A percentile compares a stretch with the other conserved stretches of the same genome.
These are phyloP conservation scores for Sycophaga agraensis DNA, from an alignment of 1,140 invertebrate genomes.

Conservation along the genomic window DNA sequence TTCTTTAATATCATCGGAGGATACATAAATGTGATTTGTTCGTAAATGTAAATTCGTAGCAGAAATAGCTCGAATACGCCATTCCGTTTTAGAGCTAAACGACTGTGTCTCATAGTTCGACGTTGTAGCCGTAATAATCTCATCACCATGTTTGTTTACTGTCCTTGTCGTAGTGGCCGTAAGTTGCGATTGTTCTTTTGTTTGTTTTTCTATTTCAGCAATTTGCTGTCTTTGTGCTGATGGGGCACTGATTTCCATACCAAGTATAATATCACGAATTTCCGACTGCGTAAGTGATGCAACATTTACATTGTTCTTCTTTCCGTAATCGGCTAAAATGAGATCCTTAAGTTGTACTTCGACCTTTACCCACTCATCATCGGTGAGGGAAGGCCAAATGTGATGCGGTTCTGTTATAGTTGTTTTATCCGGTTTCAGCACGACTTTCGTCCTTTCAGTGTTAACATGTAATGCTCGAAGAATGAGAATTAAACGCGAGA, in stretches of 20 bases:
- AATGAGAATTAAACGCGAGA: constrained; percentile 96
- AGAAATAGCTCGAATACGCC: constrained; percentile 96
- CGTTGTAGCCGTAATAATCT: constrained; percentile 98
- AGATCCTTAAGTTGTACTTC: constrained; percentile 98
- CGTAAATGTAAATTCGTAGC: constrained; percentile 97
- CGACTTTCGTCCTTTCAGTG: constrained; percentile 97
- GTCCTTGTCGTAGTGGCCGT: constrained; percentile 97
- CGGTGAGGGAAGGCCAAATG: constrained; percentile 96
- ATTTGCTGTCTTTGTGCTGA: constrained; percentile 98
- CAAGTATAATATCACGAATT: constrained; percentile 98
- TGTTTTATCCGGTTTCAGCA: constrained; percentile 98
- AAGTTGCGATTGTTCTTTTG: constrained; percentile 97
- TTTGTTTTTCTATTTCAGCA: constrained; percentile 99
- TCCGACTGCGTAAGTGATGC: constrained; percentile 98
- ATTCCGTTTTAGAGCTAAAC: constrained; percentile 98
- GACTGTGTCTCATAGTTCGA: constrained; percentile 98
- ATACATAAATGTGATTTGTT: constrained; percentile 99
- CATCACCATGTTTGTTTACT: constrained; percentile 99
- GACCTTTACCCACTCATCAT: constrained; percentile 99
- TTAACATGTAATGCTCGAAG: constrained; percentile 97
- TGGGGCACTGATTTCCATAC: constrained; percentile 99
- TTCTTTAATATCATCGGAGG: constrained; percentile 98
- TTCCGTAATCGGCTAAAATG: constrained; percentile 98
- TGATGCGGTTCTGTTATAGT: constrained; percentile 99
- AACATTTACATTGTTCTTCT: constrained; percentile 99